phyloP scores from a whole-genome alignment of 2,797 vertebrate species.

The Amazona ochrocephala region DNA sequence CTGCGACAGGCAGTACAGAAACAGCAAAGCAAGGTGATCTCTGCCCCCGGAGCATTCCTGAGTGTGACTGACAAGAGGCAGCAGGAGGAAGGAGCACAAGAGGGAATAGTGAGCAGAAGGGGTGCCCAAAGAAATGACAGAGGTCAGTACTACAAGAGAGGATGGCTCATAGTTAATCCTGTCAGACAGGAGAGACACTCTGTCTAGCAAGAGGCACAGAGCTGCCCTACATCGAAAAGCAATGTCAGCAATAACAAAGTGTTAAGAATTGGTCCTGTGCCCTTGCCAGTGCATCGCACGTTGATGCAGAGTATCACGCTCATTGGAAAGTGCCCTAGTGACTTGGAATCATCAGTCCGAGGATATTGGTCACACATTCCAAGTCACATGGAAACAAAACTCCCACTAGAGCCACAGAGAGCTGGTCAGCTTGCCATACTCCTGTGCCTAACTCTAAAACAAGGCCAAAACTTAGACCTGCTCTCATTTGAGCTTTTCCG shows the following conservation, averaged over 20 bases:
- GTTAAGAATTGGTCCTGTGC: not conserved
- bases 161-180: not conserved
- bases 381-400: not conserved
- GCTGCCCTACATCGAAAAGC: not conserved
- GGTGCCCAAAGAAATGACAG: not conserved
- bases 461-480: not conserved
- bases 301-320: rapidly evolving
- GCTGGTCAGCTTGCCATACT: not conserved
- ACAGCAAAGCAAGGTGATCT: not conserved
- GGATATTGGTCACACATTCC: not conserved
- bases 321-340: not conserved
- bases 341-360: not conserved
- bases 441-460: not conserved
- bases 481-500: not conserved
- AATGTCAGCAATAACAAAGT: not conserved
- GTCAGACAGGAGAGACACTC: not conserved
- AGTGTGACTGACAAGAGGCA: not conserved
- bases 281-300: rapidly evolving
- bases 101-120: not conserved
- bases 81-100: not conserved
- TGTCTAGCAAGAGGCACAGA: not conserved
- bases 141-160: not conserved
- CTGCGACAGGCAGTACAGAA: not conserved
- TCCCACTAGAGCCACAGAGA: not conserved
- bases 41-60: not conserved